These are phyloP conservation scores for Megamerina dolium DNA, from an alignment of 2,888 invertebrate genomes.

Conservation along the genomic window DNA sequence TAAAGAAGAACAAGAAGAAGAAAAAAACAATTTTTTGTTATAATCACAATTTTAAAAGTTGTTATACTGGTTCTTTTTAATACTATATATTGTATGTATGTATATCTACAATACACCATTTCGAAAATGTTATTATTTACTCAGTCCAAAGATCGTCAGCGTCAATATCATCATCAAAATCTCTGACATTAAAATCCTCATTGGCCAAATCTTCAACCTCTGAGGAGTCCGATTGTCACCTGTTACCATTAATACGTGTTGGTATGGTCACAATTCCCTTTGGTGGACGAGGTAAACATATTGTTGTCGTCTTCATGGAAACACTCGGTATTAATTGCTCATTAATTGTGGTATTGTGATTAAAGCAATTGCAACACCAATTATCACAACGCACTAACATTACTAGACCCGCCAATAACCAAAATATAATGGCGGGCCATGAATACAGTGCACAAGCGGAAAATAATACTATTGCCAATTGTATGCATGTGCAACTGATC, in stretches of 20 bases:
- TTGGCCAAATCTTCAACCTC: slow-evolving; percentile 46
- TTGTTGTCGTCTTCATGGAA: slow-evolving; percentile 38
- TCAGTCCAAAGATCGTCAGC: slow-evolving; percentile 40
- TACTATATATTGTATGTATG: no score
- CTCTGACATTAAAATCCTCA: slow-evolving; percentile 43
- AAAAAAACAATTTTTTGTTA: no score
- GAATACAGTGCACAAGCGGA: slow-evolving; percentile 41
- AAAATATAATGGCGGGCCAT: slow-evolving; percentile 46
- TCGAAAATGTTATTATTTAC: slow-evolving; percentile 3
- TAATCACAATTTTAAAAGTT: no score
- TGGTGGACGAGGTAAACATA: slow-evolving; percentile 43
- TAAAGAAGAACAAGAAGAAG: no score
- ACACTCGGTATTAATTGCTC: slow-evolving; percentile 45
- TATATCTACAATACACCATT: no score
- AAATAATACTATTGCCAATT: slow-evolving; percentile 38
- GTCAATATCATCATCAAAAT: slow-evolving; percentile 33
- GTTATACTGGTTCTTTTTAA: no score
- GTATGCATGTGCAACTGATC: slow-evolving; percentile 36
- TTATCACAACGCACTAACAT: slow-evolving; percentile 45
- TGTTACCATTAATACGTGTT: slow-evolving; percentile 34
- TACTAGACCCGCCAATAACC: slow-evolving; percentile 41
- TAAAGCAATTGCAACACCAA: slow-evolving; percentile 46
- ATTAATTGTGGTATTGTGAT: slow-evolving; percentile 34
- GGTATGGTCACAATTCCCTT: slow-evolving; percentile 39
- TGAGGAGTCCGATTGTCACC: slow-evolving; percentile 50